These are phyloP conservation scores for Temnopleurus reevesii DNA, from an alignment of 53 echinoderm and acorn worm genomes.

Conservation along the genomic window DNA sequence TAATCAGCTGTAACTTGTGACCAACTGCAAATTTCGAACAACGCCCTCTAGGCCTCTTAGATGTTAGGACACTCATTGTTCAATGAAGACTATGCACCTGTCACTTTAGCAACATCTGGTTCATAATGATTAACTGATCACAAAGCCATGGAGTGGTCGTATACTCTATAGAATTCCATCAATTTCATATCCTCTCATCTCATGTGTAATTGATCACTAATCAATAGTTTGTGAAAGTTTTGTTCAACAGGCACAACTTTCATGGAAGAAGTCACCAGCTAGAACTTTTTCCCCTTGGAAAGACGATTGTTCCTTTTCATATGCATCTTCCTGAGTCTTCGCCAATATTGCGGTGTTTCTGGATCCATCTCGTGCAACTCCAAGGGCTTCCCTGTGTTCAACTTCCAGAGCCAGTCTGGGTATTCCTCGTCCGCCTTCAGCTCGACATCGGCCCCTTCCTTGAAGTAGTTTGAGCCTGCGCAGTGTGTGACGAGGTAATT, in stretches of 20 bases:
- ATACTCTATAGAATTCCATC: no score
- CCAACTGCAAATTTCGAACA: no score
- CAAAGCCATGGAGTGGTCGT: no score
- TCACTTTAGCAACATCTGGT: no score
- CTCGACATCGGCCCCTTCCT: slow-evolving; percentile 78
- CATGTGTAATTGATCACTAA: no score
- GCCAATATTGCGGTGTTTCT: slow-evolving; percentile 90
- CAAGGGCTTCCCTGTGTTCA: slow-evolving; percentile 78
- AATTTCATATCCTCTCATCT: no score
- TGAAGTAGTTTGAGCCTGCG: slow-evolving; percentile 84
- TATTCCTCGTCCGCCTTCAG: slow-evolving; percentile 88
- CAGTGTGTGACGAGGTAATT: slow-evolving; percentile 74
- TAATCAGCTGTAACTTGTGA: no score
- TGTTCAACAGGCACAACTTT: background rate
- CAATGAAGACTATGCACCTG: no score
- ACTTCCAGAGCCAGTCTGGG: slow-evolving; percentile 94
- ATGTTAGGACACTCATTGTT: no score
- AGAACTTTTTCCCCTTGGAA: slow-evolving; percentile 73
- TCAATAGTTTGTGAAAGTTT: no score
- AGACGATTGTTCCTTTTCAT: slow-evolving; percentile 89
- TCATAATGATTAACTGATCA: no score
- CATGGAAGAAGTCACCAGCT: background rate
- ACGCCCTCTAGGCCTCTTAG: no score
- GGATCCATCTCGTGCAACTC: slow-evolving; percentile 73
- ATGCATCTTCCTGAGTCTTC: slow-evolving; percentile 76